Evolutionary conservation across 2,113 vertebrate genomes (phyloP).

Genomic region (Tympanuchus pallidicinctus): DNA sequence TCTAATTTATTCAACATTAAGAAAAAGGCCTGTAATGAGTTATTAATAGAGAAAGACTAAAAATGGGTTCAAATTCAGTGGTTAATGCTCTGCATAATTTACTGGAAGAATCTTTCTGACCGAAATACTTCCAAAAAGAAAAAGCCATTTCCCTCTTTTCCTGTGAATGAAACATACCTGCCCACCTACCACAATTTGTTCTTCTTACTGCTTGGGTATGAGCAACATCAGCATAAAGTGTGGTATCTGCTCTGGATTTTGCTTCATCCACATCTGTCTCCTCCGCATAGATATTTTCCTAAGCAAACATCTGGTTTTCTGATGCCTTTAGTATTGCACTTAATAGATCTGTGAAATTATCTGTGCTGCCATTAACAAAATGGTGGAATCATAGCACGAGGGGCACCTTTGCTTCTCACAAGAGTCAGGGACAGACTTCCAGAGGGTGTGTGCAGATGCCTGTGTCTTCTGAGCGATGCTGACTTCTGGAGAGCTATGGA

Average conservation of each 20-base stretch:
- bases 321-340: slow-evolving; percentile 14
- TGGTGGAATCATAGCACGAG: neutral
- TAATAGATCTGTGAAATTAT: slow-evolving; percentile 52
- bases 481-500: neutral
- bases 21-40: slow-evolving; percentile 54
- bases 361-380: slow-evolving; percentile 20
- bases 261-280: neutral
- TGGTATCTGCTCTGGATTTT: neutral
- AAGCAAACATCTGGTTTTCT: slow-evolving; percentile 40
- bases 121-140: neutral
- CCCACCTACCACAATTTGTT: neutral
- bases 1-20: slow-evolving; percentile 58
- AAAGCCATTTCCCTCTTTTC: neutral
- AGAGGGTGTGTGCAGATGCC: neutral
- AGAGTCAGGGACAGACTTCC: neutral
- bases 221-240: neutral
- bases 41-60: slow-evolving; percentile 59
- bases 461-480: neutral
- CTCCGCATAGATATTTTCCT: slow-evolving; percentile 1
- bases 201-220: neutral
- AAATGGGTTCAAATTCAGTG: slow-evolving; percentile 44
- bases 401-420: neutral
- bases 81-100: slow-evolving; percentile 49
- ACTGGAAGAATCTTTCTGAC: slow-evolving; percentile 40
- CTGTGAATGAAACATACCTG: neutral